Percentiles rank a stretch among this genome's conserved stretches.
phyloP scores from a whole-genome alignment of 2,113 vertebrate genomes.

The Alexandromys fortis region DNA sequence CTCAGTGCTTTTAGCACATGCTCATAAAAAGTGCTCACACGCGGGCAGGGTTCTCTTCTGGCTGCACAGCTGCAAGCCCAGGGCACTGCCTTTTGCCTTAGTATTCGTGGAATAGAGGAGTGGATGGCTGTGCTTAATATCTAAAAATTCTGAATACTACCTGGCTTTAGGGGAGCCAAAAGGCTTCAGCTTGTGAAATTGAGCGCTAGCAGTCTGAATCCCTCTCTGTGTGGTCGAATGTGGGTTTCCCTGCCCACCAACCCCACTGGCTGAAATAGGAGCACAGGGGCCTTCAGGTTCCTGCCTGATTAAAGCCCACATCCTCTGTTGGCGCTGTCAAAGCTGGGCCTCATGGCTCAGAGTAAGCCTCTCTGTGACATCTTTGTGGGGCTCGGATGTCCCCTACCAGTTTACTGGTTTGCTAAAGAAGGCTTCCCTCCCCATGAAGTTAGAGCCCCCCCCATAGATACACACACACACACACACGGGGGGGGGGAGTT shows the following conservation, averaged over 20 bases:
- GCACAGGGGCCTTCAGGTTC: neutral
- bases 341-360: neutral
- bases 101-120: neutral
- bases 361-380: neutral
- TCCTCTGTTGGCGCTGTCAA: neutral
- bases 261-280: neutral
- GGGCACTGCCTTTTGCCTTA: accelerated
- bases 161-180: neutral
- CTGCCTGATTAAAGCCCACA: conserved; percentile 53
- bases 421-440: neutral
- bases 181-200: neutral
- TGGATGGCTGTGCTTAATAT: neutral
- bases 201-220: neutral
- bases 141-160: neutral
- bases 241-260: neutral
- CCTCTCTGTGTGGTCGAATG: neutral
- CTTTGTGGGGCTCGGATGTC: neutral
- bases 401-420: neutral
- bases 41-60: accelerated
- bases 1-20: neutral
- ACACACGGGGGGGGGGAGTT: neutral
- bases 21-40: neutral
- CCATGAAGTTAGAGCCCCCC: no score
- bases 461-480: neutral
- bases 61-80: neutral